phyloP scores from a whole-genome alignment of 2,113 vertebrate genomes.

The Phalacrocorax pelagicus region DNA sequence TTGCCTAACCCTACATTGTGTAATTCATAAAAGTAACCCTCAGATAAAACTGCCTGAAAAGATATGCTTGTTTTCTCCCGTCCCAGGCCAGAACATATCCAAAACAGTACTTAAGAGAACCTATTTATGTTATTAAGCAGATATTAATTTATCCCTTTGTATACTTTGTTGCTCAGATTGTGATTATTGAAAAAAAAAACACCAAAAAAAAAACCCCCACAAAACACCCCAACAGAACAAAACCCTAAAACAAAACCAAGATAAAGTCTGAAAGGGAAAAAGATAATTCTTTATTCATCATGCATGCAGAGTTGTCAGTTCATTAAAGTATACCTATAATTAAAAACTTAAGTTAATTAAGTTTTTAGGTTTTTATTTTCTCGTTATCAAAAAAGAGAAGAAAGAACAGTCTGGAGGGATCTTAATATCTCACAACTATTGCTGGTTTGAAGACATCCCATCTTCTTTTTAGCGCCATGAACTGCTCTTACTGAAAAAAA shows the following conservation, averaged over 20 bases:
- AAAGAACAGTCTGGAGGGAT: slow-evolving; percentile 8
- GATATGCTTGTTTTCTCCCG: neutral
- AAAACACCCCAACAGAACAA: neutral
- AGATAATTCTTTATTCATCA: slow-evolving; percentile 45
- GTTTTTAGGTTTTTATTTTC: slow-evolving; percentile 47
- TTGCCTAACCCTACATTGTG: neutral
- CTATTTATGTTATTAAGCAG: neutral
- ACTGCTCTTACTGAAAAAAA: neutral
- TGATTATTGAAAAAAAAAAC: neutral
- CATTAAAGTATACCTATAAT: slow-evolving; percentile 63
- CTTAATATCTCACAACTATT: neutral
- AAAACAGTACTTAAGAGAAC: neutral
- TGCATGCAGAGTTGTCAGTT: slow-evolving; percentile 48
- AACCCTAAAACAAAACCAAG: slow-evolving; percentile 10
- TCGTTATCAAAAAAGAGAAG: slow-evolving; percentile 35
- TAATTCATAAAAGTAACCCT: neutral
- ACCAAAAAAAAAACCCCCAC: neutral
- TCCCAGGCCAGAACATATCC: neutral
- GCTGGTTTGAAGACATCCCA: neutral
- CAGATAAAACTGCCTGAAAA: neutral
- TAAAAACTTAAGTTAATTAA: slow-evolving; percentile 63
- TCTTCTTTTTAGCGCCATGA: neutral
- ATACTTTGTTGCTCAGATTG: neutral
- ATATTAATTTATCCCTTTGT: neutral
- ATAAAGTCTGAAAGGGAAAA: slow-evolving; percentile 37